A percentile compares a stretch with the other conserved stretches of the same genome.
phyloP scores from a whole-genome alignment of 2,888 invertebrate species.

The Archaeoteleia sp. region DNA sequence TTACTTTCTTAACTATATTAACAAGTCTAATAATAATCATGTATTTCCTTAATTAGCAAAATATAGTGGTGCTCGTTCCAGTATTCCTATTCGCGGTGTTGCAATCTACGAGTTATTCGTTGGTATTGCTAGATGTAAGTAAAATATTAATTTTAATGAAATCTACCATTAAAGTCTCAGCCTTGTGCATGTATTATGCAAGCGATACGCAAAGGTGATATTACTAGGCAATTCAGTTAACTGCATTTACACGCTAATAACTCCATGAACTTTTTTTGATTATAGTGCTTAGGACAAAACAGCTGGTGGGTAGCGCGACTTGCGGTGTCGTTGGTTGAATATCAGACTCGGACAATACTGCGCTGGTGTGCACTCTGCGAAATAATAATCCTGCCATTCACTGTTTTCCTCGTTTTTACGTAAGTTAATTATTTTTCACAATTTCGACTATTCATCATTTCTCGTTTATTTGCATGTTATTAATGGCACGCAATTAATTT shows the following conservation, averaged over 20 bases:
- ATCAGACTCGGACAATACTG: constrained; percentile 92
- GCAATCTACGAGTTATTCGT: constrained; percentile 94
- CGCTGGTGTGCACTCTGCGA: constrained; percentile 94
- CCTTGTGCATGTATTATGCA: constrained; percentile 23
- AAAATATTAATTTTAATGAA: constrained; percentile 51
- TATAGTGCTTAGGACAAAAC: constrained; percentile 91
- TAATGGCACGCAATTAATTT: constrained; percentile 59
- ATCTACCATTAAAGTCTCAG: constrained; percentile 31
- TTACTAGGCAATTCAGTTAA: no score
- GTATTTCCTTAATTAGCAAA: constrained; percentile 55
- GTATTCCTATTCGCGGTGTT: constrained; percentile 93
- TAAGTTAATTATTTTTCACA: constrained; percentile 78
- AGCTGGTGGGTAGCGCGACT: constrained; percentile 92
- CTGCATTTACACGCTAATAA: no score
- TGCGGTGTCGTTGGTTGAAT: constrained; percentile 90
- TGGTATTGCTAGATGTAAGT: constrained; percentile 94
- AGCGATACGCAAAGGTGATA: no score
- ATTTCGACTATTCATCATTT: no score
- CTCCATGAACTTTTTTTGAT: constrained; percentile 31
- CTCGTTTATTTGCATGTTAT: no score
- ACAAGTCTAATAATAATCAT: no score
- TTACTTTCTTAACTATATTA: no score
- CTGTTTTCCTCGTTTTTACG: constrained; percentile 88
- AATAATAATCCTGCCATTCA: constrained; percentile 92
- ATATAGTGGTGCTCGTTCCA: constrained; percentile 90